These are phyloP conservation scores for Drosophila nannoptera DNA, from an alignment of 1,140 invertebrate genomes.

Conservation along the genomic window DNA sequence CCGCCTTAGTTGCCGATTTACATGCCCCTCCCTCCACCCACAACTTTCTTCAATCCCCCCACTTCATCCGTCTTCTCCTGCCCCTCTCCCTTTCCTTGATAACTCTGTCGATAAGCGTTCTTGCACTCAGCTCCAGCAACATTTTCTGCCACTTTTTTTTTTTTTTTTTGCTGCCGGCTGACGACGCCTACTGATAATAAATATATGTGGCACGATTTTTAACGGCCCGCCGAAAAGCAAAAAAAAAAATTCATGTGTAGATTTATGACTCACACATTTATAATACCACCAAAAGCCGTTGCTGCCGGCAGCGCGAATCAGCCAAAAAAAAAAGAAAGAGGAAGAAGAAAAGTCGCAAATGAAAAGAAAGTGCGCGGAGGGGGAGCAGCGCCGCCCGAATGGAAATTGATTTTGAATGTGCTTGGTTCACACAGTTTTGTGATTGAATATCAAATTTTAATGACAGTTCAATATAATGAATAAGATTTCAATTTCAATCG, in stretches of 20 bases:
- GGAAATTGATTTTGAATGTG: conserved; percentile 40
- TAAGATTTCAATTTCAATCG: conserved; percentile 33
- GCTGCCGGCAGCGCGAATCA: conserved; percentile 5
- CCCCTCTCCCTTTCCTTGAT: neutral
- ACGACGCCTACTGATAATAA: conserved; percentile 38
- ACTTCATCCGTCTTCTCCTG: neutral
- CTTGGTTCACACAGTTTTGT: conserved; percentile 24
- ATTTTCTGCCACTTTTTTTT: neutral
- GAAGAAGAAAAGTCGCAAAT: no score
- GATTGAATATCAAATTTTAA: conserved; percentile 48
- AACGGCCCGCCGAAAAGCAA: conserved; percentile 8
- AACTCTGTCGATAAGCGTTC: conserved; percentile 30
- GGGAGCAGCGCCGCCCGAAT: conserved; percentile 1
- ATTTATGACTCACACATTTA: conserved; percentile 49
- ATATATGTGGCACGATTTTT: conserved; percentile 41
- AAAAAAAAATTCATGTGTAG: conserved; percentile 30
- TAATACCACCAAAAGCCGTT: conserved; percentile 34
- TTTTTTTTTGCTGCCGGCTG: conserved; percentile 9
- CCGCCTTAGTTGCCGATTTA: no score
- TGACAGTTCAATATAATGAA: conserved; percentile 48
- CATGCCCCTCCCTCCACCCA: no score
- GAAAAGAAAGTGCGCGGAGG: no score
- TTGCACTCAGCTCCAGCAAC: conserved; percentile 5
- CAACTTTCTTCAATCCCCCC: neutral
- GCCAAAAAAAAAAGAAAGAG: neutral